Evolutionary conservation across 2,797 vertebrate genomes (phyloP), one percentile per base, ranked within the genome.

Genomic region (Loriculus beryllinus): DNA sequence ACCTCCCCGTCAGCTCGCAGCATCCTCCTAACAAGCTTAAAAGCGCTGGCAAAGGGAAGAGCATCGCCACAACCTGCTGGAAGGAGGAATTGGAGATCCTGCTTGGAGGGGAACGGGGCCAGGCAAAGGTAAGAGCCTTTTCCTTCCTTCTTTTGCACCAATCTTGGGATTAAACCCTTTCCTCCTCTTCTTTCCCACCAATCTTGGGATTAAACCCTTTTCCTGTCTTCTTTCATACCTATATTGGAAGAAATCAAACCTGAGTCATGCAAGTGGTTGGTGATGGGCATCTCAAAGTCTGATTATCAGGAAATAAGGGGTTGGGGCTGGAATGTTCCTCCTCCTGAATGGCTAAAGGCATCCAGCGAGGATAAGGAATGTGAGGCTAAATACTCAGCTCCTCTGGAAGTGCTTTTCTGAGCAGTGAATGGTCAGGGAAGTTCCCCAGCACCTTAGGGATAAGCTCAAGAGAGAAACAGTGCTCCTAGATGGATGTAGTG

Each of bases 1-100:
- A 97, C 97, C 97, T 75, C 23, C 90, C 96, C 77, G 86, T 96
- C 96, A 96, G 93, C 85, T 76, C 39, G 18, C 20, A 82, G 89
- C 92, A 81, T 92, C 90, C 71, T 82, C 64, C 40, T 22, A 67
- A 90, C 8, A 12, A 87, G 93, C 83, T 97, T 97, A 96, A 97
- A 97, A 97, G 93, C 91, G 5, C 65, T 6, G 7, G 87, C 7
- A 54, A 90, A 71, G 92, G 85, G 91, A 40, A 67, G 92, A 35
- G 20, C 64, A 57, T 29, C 68, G 76, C 54, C 95, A 92, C 89
- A 93, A 62, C 14, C 20, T 0, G 40, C 85, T 63, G 0, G 10
- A 13, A 75, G 82, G 48, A 90, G 77, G 88, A 31, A 40, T 70
- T 45, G 1, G 23, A 2, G 75, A 62, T 60, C 86, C 29, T 7